Conservation (phyloP, 2,888 invertebrate species). For the Glaucopsyche alexis region DNA sequence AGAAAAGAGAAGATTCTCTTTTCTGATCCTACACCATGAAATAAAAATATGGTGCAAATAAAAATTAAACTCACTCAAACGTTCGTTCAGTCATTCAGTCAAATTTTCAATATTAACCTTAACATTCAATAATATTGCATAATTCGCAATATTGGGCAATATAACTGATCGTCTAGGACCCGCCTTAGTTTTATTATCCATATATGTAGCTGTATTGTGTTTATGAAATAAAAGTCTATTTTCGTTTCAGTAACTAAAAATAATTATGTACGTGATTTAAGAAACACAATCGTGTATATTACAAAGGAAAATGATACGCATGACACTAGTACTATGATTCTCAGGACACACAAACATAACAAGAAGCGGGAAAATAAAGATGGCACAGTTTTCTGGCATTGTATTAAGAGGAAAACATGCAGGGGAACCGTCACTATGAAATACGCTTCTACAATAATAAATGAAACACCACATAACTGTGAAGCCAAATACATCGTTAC, state of each 20-base stretch:
- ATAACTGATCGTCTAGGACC: too few species aligned
- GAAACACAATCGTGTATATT: neutral
- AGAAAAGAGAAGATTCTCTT: too few species aligned
- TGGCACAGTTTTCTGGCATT: slow-evolving; percentile 7
- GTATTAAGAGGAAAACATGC: slow-evolving; percentile 6
- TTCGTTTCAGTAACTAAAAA: neutral
- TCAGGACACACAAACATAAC: neutral
- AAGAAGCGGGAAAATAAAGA: slow-evolving; percentile 4
- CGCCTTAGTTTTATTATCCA: too few species aligned
- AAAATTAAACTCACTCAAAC: too few species aligned
- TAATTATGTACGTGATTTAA: neutral
- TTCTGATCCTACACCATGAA: too few species aligned
- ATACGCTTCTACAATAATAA: neutral
- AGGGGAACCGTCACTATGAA: slow-evolving; percentile 1
- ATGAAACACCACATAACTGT: slow-evolving; percentile 14
- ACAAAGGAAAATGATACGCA: neutral
- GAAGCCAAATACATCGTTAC: neutral
- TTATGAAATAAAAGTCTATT: neutral
- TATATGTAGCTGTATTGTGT: too few species aligned
- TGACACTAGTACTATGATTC: neutral
- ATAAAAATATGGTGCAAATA: too few species aligned
- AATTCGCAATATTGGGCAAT: too few species aligned
- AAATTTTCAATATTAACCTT: too few species aligned
- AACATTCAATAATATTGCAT: too few species aligned
- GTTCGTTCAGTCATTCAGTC: too few species aligned